Conservation (phyloP, 2,888 invertebrate genomes). For the Caenorhabditis sp. region DNA sequence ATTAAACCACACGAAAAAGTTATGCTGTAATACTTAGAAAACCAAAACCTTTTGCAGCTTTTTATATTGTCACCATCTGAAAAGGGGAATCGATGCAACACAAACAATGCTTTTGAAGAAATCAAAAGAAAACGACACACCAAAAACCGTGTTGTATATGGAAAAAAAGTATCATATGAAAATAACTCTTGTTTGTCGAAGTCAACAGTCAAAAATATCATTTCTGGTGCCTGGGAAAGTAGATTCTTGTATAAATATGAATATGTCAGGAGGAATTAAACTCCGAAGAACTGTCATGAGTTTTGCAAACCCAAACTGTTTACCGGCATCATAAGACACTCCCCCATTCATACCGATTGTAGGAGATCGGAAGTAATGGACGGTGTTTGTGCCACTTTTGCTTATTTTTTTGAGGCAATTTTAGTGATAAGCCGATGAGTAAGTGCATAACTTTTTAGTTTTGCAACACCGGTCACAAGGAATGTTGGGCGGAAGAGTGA, state of each 20-base stretch:
- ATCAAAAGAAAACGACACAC: background rate
- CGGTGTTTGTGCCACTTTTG: background rate
- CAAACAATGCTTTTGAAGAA: background rate
- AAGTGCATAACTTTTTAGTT: no score
- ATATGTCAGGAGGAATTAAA: background rate
- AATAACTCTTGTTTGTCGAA: no score
- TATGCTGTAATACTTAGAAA: no score
- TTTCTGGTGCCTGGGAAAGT: background rate
- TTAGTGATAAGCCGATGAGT: slow-evolving; percentile 6
- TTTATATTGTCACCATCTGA: background rate
- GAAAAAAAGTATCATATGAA: background rate
- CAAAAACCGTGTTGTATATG: background rate
- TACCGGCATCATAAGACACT: background rate
- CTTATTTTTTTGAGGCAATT: background rate
- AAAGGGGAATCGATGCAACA: background rate
- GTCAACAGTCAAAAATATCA: no score
- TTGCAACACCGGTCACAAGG: background rate
- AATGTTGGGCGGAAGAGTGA: background rate
- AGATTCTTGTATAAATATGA: background rate
- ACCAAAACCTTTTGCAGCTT: no score
- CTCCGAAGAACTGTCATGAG: slow-evolving; percentile 2
- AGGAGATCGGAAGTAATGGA: background rate
- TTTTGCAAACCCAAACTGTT: no score
- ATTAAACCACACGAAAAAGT: background rate
- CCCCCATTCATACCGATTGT: background rate